Evolutionary conservation across 2,888 invertebrate genomes (phyloP), one percentile per base, ranked within the genome.

Genomic region (Leptinotarsa rubiginosa): DNA sequence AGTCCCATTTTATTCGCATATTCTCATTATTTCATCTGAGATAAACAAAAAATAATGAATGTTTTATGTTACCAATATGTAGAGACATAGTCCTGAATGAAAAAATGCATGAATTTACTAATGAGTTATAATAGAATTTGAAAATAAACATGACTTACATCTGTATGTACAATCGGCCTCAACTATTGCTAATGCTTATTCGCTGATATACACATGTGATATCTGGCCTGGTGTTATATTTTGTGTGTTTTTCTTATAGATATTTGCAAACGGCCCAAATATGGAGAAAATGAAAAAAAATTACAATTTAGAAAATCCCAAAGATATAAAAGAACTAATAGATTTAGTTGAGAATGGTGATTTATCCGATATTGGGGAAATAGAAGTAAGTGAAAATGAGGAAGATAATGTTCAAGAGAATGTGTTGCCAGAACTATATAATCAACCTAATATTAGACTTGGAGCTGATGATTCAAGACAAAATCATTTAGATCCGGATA

Each of bases 291-390:
- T 52, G 16, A 52, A 52, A 52, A 52, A 52, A 49, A 52, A n/a
- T n/a, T 52, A 15, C 52, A 52, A 52, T 52, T 52, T 52, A n/a
- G 18, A 52, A 52, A 52, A 52, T 52, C 52, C 52, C 52, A 65
- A 65, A n/a, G 65, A 65, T 65, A 41, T 65, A 41, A 18, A 65
- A 65, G 41, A 41, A 65, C 65, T 65, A 20, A 65, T 65, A 41
- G n/a, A 65, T 41, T 47, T 65, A 41, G 18, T 65, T 47, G 41
- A 65, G 41, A 47, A 65, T 65, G 65, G 47, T 41, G 47, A 65
- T 65, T 65, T 41, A 41, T 65, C 65, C 18, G 65, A 65, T 65
- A 65, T 65, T 65, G 65, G 65, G 18, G 65, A 47, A 65, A 65
- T 65, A 65, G 65, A 65, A 47, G 41, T 41, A 47, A 47, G 25